These are phyloP conservation scores for Conopomorpha cramerella DNA, from an alignment of 1,140 invertebrate species.

Conservation along the genomic window DNA sequence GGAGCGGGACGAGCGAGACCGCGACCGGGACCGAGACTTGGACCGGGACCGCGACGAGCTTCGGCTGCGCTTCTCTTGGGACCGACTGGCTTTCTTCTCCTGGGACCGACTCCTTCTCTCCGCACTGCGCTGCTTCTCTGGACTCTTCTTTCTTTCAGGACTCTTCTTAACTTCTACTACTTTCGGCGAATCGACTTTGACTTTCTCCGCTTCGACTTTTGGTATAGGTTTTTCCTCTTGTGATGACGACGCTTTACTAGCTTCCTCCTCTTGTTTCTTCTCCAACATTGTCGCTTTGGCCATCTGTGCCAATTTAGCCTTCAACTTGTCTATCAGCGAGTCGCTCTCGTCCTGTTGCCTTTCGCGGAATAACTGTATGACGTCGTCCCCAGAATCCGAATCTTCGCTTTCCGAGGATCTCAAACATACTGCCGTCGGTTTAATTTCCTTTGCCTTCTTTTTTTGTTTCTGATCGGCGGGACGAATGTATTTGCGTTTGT, in stretches of 20 bases:
- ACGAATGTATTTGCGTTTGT: slow-evolving; percentile 56
- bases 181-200: slow-evolving; percentile 3
- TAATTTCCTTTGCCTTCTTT: slow-evolving; percentile 21
- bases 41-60: slow-evolving; percentile 46
- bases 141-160: slow-evolving; percentile 18
- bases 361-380: slow-evolving; percentile 29
- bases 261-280: slow-evolving; percentile 18
- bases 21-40: slow-evolving; percentile 55
- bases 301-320: slow-evolving; percentile 35
- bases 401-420: slow-evolving; percentile 65
- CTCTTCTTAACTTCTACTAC: slow-evolving; percentile 7
- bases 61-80: slow-evolving; percentile 15
- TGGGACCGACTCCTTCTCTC: slow-evolving; percentile 12
- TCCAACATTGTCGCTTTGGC: slow-evolving; percentile 42
- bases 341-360: slow-evolving; percentile 55
- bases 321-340: slow-evolving; percentile 64
- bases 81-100: slow-evolving; percentile 12
- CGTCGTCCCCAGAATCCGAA: slow-evolving; percentile 60
- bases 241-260: slow-evolving; percentile 33
- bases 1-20: slow-evolving; percentile 36
- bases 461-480: slow-evolving; percentile 36
- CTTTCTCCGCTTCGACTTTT: slow-evolving; percentile 1
- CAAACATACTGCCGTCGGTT: slow-evolving; percentile 64
- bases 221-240: slow-evolving; percentile 4
- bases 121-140: slow-evolving; percentile 10